Base-by-base conservation (phyloP, 2,888 invertebrate species). In the Doris montereyensis region DNA sequence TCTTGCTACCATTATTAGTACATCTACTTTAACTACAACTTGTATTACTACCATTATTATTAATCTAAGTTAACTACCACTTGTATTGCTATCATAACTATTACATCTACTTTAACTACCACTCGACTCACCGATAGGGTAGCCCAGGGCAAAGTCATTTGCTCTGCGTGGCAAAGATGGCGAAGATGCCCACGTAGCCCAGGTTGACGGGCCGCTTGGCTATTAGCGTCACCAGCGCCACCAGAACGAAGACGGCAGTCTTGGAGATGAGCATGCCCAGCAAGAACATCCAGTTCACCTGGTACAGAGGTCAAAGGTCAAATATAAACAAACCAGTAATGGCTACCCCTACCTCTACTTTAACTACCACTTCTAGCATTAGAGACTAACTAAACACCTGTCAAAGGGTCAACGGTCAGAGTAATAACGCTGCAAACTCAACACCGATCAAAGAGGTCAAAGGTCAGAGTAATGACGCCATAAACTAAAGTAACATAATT, bases 121-220 rank as follows among this genome's bases (percentile, higher is more conserved):
- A 35, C 4, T 13, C 5, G n/a, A 92, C 93, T 94, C 93, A 96
- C 97, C 95, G 86, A 98, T 97, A 4, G 98, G 98, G 92, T 95
- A 97, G 82, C 98, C 98, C 86, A 98, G 94, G 26, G 98, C 98
- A 93, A 98, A 98, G 92, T 98, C 98, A 93, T 98, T n/a, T 98
- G 90, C 97, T 97, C 91, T 98, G 98, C 0, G 98, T 98, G 86
- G 96, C 95, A 91, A 98, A 98, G 88, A 98, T 97, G 24, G 96
- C 96, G 93, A 96, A 96, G 80, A 98, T 93, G 17, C 97, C 98
- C 67, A 97, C 96, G 87, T 95, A 94, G 2, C 96, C 96, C 84
- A 95, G 94, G 91, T 97, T 95, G 24, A 95, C 90, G 4, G 97
- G 96, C 88, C 95, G 89, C 65, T 92, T 86, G 62, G 97, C 94